phyloP scores from a whole-genome alignment of 2,888 invertebrate genomes.

The Brachynemurus nebulosus region DNA sequence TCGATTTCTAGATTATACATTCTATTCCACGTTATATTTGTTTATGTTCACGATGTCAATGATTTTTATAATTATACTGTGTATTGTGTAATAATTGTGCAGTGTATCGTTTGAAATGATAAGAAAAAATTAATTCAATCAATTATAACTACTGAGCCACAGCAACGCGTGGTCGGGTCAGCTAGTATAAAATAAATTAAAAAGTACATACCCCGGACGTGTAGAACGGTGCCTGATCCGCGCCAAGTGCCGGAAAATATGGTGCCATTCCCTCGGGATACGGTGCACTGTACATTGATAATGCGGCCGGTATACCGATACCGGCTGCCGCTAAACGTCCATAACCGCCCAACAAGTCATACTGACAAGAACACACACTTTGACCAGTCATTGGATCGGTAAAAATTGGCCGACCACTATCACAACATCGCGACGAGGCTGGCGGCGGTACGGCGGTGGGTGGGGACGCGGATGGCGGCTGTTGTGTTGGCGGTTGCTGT shows the following conservation, averaged over 20 bases:
- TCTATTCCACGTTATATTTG: no score
- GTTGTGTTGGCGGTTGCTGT: slow-evolving; percentile 32
- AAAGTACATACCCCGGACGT: slow-evolving; percentile 65
- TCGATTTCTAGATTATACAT: no score
- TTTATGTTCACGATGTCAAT: no score
- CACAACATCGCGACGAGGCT: slow-evolving; percentile 60
- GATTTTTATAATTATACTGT: no score
- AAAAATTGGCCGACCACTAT: slow-evolving; percentile 82
- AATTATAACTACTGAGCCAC: no score
- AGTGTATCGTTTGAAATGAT: no score
- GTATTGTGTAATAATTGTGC: no score
- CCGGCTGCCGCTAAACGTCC: slow-evolving; percentile 55
- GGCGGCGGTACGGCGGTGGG: slow-evolving; percentile 38
- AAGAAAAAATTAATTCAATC: no score
- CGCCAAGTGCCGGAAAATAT: slow-evolving; percentile 71
- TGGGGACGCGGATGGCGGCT: slow-evolving; percentile 36
- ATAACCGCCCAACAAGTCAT: slow-evolving; percentile 73
- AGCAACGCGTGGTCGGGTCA: no score
- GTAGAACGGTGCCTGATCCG: slow-evolving; percentile 77
- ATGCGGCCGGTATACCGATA: slow-evolving; percentile 49
- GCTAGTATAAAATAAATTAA: no score
- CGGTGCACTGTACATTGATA: slow-evolving; percentile 68
- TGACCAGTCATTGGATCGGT: slow-evolving; percentile 82
- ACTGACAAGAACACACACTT: slow-evolving; percentile 81
- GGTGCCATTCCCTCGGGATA: slow-evolving; percentile 77